A percentile compares a stretch with the other conserved stretches of the same genome.
Evolutionary conservation across 2,113 vertebrate species (phyloP).

Genomic region (Harpagus bidentatus): DNA sequence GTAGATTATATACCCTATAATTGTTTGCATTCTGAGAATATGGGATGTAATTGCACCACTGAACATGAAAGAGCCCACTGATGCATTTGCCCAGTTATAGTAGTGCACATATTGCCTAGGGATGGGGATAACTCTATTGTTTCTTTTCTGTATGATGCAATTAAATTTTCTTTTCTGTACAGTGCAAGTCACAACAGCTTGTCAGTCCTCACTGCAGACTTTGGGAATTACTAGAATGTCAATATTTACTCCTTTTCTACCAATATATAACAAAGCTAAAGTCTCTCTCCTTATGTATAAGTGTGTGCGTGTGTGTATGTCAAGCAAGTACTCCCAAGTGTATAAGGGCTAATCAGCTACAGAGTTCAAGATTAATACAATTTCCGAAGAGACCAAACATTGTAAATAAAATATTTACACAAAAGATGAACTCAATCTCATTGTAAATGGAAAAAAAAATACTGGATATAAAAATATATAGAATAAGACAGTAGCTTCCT

Average conservation of each 20-base stretch:
- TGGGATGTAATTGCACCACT: neutral
- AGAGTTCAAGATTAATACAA: neutral
- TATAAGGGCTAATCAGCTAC: neutral
- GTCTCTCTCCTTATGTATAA: neutral
- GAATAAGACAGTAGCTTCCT: neutral
- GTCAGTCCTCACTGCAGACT: neutral
- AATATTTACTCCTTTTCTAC: slow-evolving; percentile 5
- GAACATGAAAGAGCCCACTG: neutral
- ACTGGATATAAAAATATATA: neutral
- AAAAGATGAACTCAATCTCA: neutral
- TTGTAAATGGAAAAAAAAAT: neutral
- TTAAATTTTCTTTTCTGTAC: neutral
- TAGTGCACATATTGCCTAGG: neutral
- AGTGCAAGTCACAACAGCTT: neutral
- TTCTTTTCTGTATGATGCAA: neutral
- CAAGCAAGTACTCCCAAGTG: neutral
- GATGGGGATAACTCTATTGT: neutral
- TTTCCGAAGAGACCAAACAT: neutral
- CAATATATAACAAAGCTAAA: neutral
- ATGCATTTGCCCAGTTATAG: neutral
- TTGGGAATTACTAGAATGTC: neutral
- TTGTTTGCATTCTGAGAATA: neutral
- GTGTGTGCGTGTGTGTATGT: fast-evolving
- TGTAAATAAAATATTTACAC: slow-evolving; percentile 11
- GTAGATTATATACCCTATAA: neutral